Percentiles rank a stretch among this genome's conserved stretches.
Evolutionary conservation across 1,140 invertebrate species (phyloP).

Genomic region (Brachionus plicatilis): DNA sequence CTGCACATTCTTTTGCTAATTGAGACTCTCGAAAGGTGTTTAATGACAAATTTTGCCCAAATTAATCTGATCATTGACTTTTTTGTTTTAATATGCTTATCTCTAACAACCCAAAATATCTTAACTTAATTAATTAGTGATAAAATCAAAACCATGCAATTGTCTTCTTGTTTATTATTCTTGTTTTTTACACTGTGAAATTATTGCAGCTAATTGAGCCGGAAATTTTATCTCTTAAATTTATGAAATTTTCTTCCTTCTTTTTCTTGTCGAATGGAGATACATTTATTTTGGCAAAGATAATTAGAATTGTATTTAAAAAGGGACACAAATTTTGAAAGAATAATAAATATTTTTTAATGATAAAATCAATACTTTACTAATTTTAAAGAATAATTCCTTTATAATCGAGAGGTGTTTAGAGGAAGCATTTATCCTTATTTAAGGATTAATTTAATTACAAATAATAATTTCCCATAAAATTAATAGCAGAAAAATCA

Average conservation of each 20-base stretch:
- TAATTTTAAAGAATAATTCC: background rate
- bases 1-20: background rate
- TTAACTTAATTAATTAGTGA: background rate
- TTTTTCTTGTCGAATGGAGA: background rate
- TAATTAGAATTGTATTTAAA: background rate
- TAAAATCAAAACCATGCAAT: constrained; percentile 14
- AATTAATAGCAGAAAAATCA: background rate
- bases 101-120: background rate
- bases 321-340: background rate
- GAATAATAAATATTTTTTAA: background rate
- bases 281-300: background rate
- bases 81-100: background rate
- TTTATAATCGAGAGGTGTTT: background rate
- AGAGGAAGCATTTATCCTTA: background rate
- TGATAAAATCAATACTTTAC: background rate
- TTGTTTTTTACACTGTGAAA: background rate
- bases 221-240: background rate
- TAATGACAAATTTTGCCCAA: background rate
- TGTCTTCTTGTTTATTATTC: background rate
- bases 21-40: background rate
- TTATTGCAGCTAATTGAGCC: background rate
- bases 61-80: background rate
- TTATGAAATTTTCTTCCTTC: background rate
- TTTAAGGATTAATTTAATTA: background rate
- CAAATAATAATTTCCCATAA: background rate